A percentile compares a stretch with the other conserved stretches of the same genome.
phyloP scores from a whole-genome alignment of 2,888 invertebrate genomes.

The Tiphia femorata region DNA sequence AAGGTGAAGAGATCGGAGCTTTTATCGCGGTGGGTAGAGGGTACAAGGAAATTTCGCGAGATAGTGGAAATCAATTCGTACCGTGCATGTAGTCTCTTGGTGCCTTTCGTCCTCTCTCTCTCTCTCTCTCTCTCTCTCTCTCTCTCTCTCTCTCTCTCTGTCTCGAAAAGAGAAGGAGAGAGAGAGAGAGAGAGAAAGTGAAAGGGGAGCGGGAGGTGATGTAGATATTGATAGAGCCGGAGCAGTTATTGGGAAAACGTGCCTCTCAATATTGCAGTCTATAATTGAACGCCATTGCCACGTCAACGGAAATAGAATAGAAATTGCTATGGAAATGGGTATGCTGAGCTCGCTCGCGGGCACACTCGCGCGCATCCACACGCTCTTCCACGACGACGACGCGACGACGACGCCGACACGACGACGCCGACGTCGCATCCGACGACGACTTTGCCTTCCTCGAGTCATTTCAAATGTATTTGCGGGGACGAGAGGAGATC shows the following conservation, averaged over 20 bases:
- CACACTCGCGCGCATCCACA: background rate
- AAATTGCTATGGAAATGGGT: conserved; percentile 63
- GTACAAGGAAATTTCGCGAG: too few relatives aligned
- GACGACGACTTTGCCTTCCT: too few relatives aligned
- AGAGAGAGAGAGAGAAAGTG: conserved; percentile 6
- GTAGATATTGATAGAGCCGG: conserved; percentile 41
- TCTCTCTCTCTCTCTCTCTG: conserved; percentile 16
- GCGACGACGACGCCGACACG: too few relatives aligned
- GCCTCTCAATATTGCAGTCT: conserved; percentile 64
- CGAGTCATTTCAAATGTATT: too few relatives aligned
- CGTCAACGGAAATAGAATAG: conserved; percentile 66
- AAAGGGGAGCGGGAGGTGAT: conserved; percentile 4
- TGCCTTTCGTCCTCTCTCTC: conserved; percentile 1
- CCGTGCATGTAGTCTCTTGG: background rate
- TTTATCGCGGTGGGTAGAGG: too few relatives aligned
- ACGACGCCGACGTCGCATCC: too few relatives aligned
- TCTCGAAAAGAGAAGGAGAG: conserved; percentile 15
- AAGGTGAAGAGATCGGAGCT: background rate
- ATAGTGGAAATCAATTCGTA: background rate
- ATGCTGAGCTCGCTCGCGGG: conserved; percentile 7
- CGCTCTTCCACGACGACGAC: too few relatives aligned
- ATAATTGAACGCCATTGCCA: conserved; percentile 65
- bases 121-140: background rate
- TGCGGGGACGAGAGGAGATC: too few relatives aligned
- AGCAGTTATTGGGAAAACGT: conserved; percentile 63